Conservation (phyloP, 2,113 vertebrate species). For the Promerops cafer region DNA sequence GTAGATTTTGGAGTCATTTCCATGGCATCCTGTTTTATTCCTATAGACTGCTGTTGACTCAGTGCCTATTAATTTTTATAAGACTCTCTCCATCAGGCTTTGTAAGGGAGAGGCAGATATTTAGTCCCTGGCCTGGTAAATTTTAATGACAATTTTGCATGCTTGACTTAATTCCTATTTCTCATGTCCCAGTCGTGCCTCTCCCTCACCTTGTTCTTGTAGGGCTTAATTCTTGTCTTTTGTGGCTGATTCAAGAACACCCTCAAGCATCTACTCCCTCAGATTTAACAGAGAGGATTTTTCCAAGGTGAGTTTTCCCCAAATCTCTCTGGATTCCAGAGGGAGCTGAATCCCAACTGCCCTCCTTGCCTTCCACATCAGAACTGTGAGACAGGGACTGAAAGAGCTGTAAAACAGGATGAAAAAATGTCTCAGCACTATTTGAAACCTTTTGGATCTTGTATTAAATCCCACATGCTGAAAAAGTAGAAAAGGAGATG, state of each 20-base stretch:
- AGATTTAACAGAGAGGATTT: neutral
- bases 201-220: neutral
- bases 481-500: neutral
- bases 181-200: neutral
- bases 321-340: neutral
- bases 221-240: neutral
- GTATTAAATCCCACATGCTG: neutral
- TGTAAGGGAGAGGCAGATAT: neutral
- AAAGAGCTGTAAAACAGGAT: neutral
- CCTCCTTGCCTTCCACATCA: neutral
- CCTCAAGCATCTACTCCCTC: neutral
- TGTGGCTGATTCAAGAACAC: neutral
- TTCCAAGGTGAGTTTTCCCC: neutral
- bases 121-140: conserved; percentile 45
- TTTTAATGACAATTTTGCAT: conserved; percentile 61
- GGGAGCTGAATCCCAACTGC: neutral
- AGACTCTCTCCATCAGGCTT: neutral
- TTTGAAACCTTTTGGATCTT: neutral
- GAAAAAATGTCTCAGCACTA: neutral
- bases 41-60: neutral
- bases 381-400: neutral
- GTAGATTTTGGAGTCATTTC: neutral
- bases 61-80: conserved; percentile 30
- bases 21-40: neutral
- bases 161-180: conserved; percentile 43